Evolutionary conservation across 2,113 vertebrate species (phyloP), one percentile per base, ranked within the genome.

Genomic region (Hippocampus comes): DNA sequence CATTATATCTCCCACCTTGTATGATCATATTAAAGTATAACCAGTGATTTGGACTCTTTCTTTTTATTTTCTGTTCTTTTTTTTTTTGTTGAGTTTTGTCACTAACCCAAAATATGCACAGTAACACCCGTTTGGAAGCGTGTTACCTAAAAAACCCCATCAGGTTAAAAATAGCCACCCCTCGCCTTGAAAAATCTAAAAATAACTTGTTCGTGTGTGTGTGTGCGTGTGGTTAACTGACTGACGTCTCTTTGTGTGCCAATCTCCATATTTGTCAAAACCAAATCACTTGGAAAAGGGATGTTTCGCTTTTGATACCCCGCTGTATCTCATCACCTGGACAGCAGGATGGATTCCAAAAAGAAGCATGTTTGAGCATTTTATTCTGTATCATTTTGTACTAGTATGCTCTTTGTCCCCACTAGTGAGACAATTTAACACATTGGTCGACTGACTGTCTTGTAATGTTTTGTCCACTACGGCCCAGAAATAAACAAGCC

Each of bases 1-100:
- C 91, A 94, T 94, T 94, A 93, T 94, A 86, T 88, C 76, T 57
- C 91, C 91, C 85, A 89, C 87, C 89, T 92, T 96, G 93, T 97
- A 95, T 97, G 91, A 92, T 91, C 94, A 95, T 95, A 96, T 98
- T 97, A 97, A 97, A 96, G 92, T 95, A 92, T 96, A 96, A 96
- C 91, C 94, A 92, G 95, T 93, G 89, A 92, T 93, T 91, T 92
- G 90, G 94, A 94, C 92, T 97, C 89, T 85, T 90, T 76, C 30
- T 81, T 90, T 88, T 76, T 51, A 18, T 56, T 56, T n/a, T 56
- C 9, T 56, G 9, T 90, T 77, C 18, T 80, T 89, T 87, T 76
- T 49, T 49, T 78, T 83, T 80, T 72, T 8, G n/a, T 65, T 42
- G 4, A 76, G 21, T 70, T 88, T 82, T 79, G 74, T 85, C 74